Conservation (phyloP, 2,113 vertebrate species). For the Thinocorus orbignyianus region DNA sequence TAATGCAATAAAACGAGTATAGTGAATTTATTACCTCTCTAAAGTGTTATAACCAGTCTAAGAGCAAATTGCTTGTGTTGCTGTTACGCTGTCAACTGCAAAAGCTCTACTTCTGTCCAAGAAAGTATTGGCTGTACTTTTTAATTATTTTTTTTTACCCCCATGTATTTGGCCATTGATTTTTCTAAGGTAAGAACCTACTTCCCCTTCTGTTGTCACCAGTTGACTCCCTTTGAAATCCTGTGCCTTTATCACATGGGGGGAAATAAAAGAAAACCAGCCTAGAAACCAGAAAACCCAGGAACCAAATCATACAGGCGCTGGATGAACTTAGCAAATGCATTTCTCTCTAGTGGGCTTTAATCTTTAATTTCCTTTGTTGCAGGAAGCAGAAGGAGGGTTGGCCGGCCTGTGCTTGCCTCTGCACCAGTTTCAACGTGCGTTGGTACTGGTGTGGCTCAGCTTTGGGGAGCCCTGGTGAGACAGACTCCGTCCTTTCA, state of each 20-base stretch:
- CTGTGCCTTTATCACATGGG: not conserved
- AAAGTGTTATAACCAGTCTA: not conserved
- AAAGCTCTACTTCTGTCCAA: not conserved
- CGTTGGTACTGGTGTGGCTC: not conserved
- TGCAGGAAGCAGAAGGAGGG: not conserved
- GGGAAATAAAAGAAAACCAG: not conserved
- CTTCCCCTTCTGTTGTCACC: not conserved
- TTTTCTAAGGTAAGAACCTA: not conserved
- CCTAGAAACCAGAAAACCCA: not conserved
- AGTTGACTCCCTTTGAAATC: not conserved
- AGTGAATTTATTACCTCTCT: not conserved
- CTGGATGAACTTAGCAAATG: not conserved
- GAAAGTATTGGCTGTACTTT: not conserved
- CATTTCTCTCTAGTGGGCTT: not conserved
- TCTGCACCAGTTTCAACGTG: accelerated
- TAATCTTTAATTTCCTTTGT: not conserved
- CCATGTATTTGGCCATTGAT: not conserved
- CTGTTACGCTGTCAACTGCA: not conserved
- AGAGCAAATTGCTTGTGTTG: not conserved
- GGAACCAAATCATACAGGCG: not conserved
- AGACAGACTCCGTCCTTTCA: accelerated
- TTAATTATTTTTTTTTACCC: not conserved
- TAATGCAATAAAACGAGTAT: not conserved
- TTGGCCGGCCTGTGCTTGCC: not conserved
- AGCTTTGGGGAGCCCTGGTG: accelerated